phyloP scores from a whole-genome alignment of 92 coral and sea anemone genomes.

The Scolanthus callimorphus region DNA sequence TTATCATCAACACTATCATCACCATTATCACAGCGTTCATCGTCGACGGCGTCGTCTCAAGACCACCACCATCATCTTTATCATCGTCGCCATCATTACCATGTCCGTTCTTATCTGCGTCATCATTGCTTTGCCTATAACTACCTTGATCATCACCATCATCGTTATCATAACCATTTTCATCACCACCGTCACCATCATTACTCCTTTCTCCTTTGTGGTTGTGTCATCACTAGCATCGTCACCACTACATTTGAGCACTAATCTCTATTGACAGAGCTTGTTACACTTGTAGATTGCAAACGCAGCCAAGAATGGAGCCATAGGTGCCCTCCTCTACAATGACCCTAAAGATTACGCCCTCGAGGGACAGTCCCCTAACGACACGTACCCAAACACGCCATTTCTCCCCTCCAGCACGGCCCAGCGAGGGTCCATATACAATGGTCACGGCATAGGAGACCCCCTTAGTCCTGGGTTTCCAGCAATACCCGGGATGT shows the following conservation, averaged over 20 bases:
- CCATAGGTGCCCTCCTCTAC: constrained; percentile 78
- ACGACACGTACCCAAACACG: constrained; percentile 63
- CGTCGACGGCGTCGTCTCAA: not conserved
- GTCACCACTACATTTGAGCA: too few relatives aligned
- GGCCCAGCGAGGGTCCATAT: constrained; percentile 82
- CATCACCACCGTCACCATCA: not conserved
- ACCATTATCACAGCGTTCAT: constrained; percentile 1
- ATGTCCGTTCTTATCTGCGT: not conserved
- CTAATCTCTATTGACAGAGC: too few relatives aligned
- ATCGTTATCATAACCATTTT: not conserved
- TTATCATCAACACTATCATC: constrained; percentile 8
- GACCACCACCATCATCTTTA: not conserved
- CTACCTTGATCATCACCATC: not conserved
- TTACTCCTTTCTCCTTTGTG: too few relatives aligned
- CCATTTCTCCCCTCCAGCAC: constrained; percentile 83
- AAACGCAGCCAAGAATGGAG: constrained; percentile 75
- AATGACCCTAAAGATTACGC: constrained; percentile 89
- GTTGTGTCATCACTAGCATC: too few relatives aligned
- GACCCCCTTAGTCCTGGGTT: constrained; percentile 93
- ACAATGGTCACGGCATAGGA: constrained; percentile 54
- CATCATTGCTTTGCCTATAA: too few relatives aligned
- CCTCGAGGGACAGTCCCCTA: constrained; percentile 39
- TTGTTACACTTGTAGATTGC: constrained; percentile 50
- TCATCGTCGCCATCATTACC: not conserved
- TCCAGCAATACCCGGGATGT: constrained; percentile 77